phyloP scores from a whole-genome alignment of 1,140 invertebrate genomes.

The Achroia grisella region DNA sequence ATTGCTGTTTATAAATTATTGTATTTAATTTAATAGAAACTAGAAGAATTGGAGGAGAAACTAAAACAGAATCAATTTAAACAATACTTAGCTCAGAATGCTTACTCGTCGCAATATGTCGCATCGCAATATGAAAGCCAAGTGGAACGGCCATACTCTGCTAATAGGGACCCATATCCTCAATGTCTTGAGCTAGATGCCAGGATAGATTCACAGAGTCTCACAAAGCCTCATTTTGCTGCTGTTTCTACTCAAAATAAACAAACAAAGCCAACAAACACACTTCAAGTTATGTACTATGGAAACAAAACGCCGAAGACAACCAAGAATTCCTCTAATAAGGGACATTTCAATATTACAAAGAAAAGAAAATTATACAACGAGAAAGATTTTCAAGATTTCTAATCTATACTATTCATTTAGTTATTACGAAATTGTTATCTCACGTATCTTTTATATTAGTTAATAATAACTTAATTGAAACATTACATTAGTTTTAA shows the following conservation, averaged over 20 bases:
- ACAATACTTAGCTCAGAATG: slow-evolving; percentile 51
- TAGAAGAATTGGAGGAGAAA: slow-evolving; percentile 62
- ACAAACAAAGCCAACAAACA: slow-evolving; percentile 19
- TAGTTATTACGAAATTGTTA: no score
- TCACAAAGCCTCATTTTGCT: slow-evolving; percentile 9
- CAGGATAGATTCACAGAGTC: slow-evolving; percentile 3
- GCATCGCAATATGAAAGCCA: slow-evolving; percentile 39
- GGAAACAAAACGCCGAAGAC: slow-evolving; percentile 22
- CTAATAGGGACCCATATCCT: slow-evolving; percentile 25
- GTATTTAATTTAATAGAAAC: slow-evolving; percentile 25
- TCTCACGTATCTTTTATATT: slow-evolving; percentile 5
- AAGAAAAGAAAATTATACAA: slow-evolving; percentile 64
- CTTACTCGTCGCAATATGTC: slow-evolving; percentile 34
- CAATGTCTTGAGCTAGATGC: slow-evolving; percentile 20
- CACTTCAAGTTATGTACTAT: slow-evolving; percentile 46
- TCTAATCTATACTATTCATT: slow-evolving; percentile 22
- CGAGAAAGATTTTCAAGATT: slow-evolving; percentile 53
- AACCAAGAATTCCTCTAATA: slow-evolving; percentile 34
- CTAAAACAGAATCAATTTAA: slow-evolving; percentile 62
- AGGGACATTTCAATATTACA: slow-evolving; percentile 54
- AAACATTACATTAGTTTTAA: neutral
- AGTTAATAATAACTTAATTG: slow-evolving; percentile 3
- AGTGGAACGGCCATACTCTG: slow-evolving; percentile 54
- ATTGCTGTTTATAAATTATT: slow-evolving; percentile 10
- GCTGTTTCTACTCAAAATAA: slow-evolving; percentile 20